Evolutionary conservation across 2,888 invertebrate species (phyloP).

Genomic region (Argyresthia goedartella): DNA sequence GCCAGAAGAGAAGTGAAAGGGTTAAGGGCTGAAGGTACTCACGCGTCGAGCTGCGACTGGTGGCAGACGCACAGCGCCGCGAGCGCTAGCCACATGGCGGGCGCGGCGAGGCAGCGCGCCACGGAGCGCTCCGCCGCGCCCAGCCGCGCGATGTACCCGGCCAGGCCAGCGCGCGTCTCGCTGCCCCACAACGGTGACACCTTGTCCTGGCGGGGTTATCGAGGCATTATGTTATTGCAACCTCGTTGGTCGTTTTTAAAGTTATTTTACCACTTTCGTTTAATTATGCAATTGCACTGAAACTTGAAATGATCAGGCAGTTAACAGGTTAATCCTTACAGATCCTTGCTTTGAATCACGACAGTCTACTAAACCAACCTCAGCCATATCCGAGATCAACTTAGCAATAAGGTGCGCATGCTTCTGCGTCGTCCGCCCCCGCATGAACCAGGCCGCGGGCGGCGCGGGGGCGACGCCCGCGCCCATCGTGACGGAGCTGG

Average conservation of each 20-base stretch:
- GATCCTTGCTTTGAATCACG: too few relatives aligned
- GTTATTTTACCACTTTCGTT: too few relatives aligned
- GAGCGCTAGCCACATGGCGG: conserved; percentile 92
- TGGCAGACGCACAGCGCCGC: conserved; percentile 95
- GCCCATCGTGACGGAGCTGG: conserved; percentile 67
- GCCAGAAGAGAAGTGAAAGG: not conserved
- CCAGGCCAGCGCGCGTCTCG: conserved; percentile 89
- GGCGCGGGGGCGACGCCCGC: conserved; percentile 44
- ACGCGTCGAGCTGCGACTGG: conserved; percentile 87
- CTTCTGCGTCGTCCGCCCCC: conserved; percentile 86
- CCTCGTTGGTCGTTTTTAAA: too few relatives aligned
- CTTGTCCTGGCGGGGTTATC: conserved; percentile 79
- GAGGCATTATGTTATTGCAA: too few relatives aligned
- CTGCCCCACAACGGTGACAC: conserved; percentile 88
- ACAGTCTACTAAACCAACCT: too few relatives aligned
- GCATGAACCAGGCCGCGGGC: conserved; percentile 83
- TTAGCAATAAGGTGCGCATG: conserved; percentile 90
- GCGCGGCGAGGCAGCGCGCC: conserved; percentile 82
- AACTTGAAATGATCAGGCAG: too few relatives aligned
- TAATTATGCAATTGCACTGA: too few relatives aligned
- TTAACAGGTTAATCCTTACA: too few relatives aligned
- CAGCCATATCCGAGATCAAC: conserved; percentile 92
- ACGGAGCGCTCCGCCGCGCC: conserved; percentile 85
- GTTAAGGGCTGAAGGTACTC: conserved; percentile 16
- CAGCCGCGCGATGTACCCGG: conserved; percentile 86